Base-by-base conservation (phyloP, 2,888 invertebrate species). In the Tiphia femorata region DNA sequence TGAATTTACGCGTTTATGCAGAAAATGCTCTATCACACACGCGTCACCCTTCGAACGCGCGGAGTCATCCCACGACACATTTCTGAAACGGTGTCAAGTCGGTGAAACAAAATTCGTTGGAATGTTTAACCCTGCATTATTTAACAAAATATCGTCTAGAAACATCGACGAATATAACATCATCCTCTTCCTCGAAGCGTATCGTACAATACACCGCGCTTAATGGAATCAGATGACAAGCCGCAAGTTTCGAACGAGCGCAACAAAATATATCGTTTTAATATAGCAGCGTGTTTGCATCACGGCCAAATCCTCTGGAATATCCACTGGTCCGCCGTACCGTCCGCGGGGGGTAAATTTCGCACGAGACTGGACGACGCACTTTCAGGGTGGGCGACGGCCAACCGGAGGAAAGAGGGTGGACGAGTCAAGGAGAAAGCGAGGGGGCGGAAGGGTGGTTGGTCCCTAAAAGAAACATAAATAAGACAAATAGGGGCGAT, bases 401-500 rank as follows among this genome's bases (percentile, higher is more conserved):
- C 72, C 77, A 69, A 75, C 66, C 58, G 44, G 52, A 53, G 33
- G 19, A 46, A 20, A 30, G 6, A 20, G 52, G 49, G 48, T 35
- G 49, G 35, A 8, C 27, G 48, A 65, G 16, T 6, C 8, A 17
- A 4, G 42, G 42, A 42, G 25, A 16, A 25, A 29, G 19, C 17
- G 46, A 29, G 14, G 14, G 42, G 50, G 57, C 30, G 20, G 29
- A 1, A 23, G 51, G 46, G 50, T 40, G 65, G 57, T 53, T 63
- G 66, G 69, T 67, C 72, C 72, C 72, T 79, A 78, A 79, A 77
- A 80, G 80, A 81, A 81, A 81, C 81, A 83, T 83, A 83, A 83
- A 83, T 81, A 82, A 83, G 81, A 81, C 78, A 79, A 82, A 83
- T 81, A 79, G 81, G 81, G 69, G 73, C 78, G 77, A 82, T 81